Base-by-base conservation (phyloP, 2,888 invertebrate genomes). In the Dioctria linearis region DNA sequence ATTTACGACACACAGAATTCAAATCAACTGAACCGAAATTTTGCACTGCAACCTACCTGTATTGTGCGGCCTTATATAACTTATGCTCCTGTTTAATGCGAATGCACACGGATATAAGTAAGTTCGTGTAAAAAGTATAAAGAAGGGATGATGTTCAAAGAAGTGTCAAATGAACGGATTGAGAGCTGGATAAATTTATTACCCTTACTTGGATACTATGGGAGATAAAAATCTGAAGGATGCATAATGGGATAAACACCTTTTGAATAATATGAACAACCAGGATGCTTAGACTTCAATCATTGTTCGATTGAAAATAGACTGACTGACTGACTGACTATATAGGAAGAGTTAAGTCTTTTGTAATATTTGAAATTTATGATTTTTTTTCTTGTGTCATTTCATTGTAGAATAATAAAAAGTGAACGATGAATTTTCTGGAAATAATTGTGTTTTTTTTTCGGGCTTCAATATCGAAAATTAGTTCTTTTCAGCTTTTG, bases 221-320 rank as follows among this genome's bases (percentile, higher is more conserved):
- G 63, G 42, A 81, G 82, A 82, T 82, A 82, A 83, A 82, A 78
- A 85, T 85, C 84, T 84, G 84, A 85, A 85, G 85, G 84, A 85
- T 83, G 83, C 82, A 84, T 85, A 86, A 86, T 86, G 83, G 84
- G 86, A 86, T 86, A 85, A 85, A 85, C 86, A 86, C 86, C 85
- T 86, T 25, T 25, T 84, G 83, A 83, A 85, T 80, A 82, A 82
- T 82, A 71, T 46, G n/a, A 57, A 79, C 79, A 67, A 79, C 42
- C 63, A 63, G 63, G 57, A 59, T 11, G 54, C 4, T 54, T 54
- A 11, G 54, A n/a, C 25, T 25, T 25, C 25, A 25, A 25, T 25
- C 25, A 25, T 25, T 25, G 25, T 25, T 25, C 25, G 25, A 25
- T 25, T 25, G 25, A 25, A 25, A 25, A 2, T 25, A 25, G 25